Base-by-base conservation (phyloP, 2,888 invertebrate species). In the Pachydiplax longipennis region DNA sequence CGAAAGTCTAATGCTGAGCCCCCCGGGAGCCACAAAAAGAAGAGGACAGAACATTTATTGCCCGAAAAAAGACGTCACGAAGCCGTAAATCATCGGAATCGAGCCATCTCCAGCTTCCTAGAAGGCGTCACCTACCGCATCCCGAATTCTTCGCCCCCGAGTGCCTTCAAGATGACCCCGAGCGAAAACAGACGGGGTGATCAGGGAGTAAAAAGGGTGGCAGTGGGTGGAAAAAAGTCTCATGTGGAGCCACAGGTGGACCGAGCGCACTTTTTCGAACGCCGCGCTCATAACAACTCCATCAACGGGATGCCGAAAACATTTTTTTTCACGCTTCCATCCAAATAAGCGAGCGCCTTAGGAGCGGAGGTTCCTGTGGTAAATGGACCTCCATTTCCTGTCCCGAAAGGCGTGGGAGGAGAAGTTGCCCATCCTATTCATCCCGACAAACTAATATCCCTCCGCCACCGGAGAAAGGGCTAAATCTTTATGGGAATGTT, bases 351-450 rank as follows among this genome's bases (percentile, higher is more conserved):
- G 65, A 65, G 25, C 22, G 65, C 22, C 65, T 65, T 25, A 25
- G 31, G 18, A 58, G 83, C 13, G 40, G 31, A 48, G 61, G 37
- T 61, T 31, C 31, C 37, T 13, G 31, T 1, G 58, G 87, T 87
- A 87, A 87, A 87, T 87, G 87, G 87, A 87, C 22, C 87, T 87
- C 87, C 65, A n/a, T 87, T 87, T 87, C 87, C 87, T 87, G 87
- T 37, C 37, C 35, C 37, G 25, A 31, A 22, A 8, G 22, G 58
- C 58, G 37, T 22, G 61, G n/a, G 37, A 37, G 37, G 5, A 65
- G 65, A n/a, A n/a, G n/a, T n/a, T 31, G 31, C 31, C 83, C 53
- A 25, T 13, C 81, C 40, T 40, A 40, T 81, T 81, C 81, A 44
- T 37, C 80, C n/a, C 37, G 44, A 44, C 44, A 44, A 44, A 44